Evolutionary conservation across 2,888 invertebrate genomes (phyloP).

Genomic region (Nomada fucata): DNA sequence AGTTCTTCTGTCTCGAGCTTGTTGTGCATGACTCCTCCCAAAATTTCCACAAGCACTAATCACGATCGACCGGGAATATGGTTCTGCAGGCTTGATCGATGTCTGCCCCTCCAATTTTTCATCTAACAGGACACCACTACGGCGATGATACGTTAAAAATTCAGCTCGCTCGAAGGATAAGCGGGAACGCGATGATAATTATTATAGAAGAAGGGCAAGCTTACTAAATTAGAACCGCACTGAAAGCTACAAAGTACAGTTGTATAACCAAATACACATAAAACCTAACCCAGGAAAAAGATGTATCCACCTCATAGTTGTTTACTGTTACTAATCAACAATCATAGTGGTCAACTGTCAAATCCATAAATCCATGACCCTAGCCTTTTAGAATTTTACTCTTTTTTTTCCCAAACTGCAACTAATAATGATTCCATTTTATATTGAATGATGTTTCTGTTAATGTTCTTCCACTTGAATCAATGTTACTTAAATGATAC

Average conservation of each 20-base stretch:
- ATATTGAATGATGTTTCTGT: background rate
- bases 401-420: constrained; percentile 19
- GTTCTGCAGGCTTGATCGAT: constrained; percentile 81
- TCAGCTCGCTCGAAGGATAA: constrained; percentile 40
- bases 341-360: constrained; percentile 62
- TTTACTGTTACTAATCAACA: constrained; percentile 76
- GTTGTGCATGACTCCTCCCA: constrained; percentile 78
- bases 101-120: constrained; percentile 76
- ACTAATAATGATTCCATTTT: background rate
- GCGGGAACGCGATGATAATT: constrained; percentile 59
- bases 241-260: constrained; percentile 65
- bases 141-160: constrained; percentile 50
- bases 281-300: constrained; percentile 65
- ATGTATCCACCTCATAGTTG: constrained; percentile 34
- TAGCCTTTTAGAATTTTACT: constrained; percentile 26
- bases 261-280: constrained; percentile 70
- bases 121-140: constrained; percentile 57
- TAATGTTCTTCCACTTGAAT: constrained; percentile 8
- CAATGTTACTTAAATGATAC: background rate
- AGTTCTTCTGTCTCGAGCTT: constrained; percentile 58
- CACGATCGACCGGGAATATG: constrained; percentile 81
- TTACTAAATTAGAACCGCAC: constrained; percentile 70
- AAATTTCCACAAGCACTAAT: constrained; percentile 82
- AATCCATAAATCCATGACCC: constrained; percentile 35
- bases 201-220: constrained; percentile 65